These are phyloP conservation scores for Cheilosia grossa DNA, from an alignment of 2,888 invertebrate species.

Conservation along the genomic window DNA sequence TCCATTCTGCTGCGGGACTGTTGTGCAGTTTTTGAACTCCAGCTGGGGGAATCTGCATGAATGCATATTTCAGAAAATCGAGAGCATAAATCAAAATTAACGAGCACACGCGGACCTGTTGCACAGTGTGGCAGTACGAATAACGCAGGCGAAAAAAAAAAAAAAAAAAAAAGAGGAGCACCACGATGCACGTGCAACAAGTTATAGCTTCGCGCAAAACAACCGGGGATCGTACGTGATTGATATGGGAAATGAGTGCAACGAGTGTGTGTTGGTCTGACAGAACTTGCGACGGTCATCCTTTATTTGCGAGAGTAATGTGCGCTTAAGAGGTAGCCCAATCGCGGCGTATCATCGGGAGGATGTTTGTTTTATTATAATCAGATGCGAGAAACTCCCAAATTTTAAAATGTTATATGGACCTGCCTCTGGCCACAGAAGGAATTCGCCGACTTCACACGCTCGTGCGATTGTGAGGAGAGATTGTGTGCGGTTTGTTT, in stretches of 20 bases:
- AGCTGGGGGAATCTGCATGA: slow-evolving; percentile 71
- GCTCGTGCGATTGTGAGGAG: slow-evolving; percentile 13
- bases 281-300: slow-evolving; percentile 8
- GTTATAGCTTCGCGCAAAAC: slow-evolving; percentile 51
- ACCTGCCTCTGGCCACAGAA: background rate
- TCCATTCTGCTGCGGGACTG: slow-evolving; percentile 24
- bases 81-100: slow-evolving; percentile 71
- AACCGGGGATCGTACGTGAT: slow-evolving; percentile 66
- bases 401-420: background rate
- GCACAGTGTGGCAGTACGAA: slow-evolving; percentile 27
- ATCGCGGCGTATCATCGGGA: slow-evolving; percentile 30
- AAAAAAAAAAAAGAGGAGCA: slow-evolving; percentile 20
- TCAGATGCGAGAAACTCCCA: slow-evolving; percentile 31
- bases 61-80: slow-evolving; percentile 71
- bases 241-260: slow-evolving; percentile 67
- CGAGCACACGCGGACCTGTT: slow-evolving; percentile 73
- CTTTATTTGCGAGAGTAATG: slow-evolving; percentile 46
- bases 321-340: slow-evolving; percentile 48
- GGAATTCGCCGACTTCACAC: slow-evolving; percentile 41
- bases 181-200: slow-evolving; percentile 54
- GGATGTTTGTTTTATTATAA: slow-evolving; percentile 63
- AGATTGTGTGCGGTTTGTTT: background rate
- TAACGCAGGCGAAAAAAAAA: background rate
- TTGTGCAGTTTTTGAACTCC: slow-evolving; percentile 41
- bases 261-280: background rate